Percentiles rank a stretch among this genome's conserved stretches.
Evolutionary conservation across 2,113 vertebrate species (phyloP).

Genomic region (Percina caprodes): DNA sequence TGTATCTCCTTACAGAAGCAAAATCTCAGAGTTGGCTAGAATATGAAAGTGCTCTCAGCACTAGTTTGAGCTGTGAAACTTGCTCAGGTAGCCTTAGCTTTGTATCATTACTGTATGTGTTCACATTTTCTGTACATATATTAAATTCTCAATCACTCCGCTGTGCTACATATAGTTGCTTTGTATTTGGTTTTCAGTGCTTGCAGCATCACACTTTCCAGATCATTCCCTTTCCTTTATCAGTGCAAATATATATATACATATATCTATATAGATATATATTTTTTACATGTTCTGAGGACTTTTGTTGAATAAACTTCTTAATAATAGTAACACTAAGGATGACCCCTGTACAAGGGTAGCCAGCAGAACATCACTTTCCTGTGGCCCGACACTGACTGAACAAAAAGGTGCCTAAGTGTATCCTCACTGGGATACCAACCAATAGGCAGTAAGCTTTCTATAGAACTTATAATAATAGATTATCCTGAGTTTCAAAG

Average conservation of each 20-base stretch:
- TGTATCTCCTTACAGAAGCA: conserved; percentile 6
- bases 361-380: conserved; percentile 14
- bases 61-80: conserved; percentile 40
- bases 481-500: conserved; percentile 73
- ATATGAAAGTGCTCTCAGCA: conserved; percentile 63
- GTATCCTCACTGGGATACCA: conserved; percentile 13
- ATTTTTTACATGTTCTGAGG: conserved; percentile 33
- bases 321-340: conserved; percentile 59
- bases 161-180: conserved; percentile 84
- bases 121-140: conserved; percentile 75
- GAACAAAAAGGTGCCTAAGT: conserved; percentile 28
- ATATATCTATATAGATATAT: too few relatives aligned
- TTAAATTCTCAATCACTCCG: conserved; percentile 73
- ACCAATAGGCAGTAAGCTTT: conserved; percentile 26
- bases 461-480: conserved; percentile 16
- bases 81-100: conserved; percentile 42
- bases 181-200: conserved; percentile 85
- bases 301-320: conserved; percentile 56
- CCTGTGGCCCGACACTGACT: conserved; percentile 13
- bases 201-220: conserved; percentile 76
- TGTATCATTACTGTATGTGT: conserved; percentile 30
- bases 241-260: conserved; percentile 81
- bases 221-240: conserved; percentile 70
- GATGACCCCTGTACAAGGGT: conserved; percentile 13
- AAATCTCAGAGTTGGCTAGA: conserved; percentile 61